Conservation (phyloP, 2,888 invertebrate species). For the Fragum whitleyi region DNA sequence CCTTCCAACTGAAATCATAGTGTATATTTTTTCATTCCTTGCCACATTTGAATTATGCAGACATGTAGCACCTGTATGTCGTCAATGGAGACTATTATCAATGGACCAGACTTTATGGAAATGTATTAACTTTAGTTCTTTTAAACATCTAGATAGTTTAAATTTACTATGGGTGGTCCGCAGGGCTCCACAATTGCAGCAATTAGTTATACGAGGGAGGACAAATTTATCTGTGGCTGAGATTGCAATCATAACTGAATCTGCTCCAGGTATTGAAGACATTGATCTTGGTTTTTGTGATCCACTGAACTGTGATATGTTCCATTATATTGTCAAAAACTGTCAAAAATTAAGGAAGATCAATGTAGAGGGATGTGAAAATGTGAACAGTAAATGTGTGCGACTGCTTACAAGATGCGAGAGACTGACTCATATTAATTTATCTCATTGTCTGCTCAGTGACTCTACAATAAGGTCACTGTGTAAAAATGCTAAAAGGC, state of each 20-base stretch:
- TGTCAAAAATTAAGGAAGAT: conserved; percentile 65
- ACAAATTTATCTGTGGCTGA: conserved; percentile 64
- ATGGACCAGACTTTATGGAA: conserved; percentile 72
- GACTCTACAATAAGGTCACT: conserved; percentile 66
- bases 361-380: conserved; percentile 75
- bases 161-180: conserved; percentile 64
- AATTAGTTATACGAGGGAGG: conserved; percentile 64
- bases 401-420: conserved; percentile 50
- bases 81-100: conserved; percentile 67
- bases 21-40: conserved; percentile 73
- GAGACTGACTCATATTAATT: conserved; percentile 66
- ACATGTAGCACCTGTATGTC: conserved; percentile 67
- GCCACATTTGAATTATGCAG: conserved; percentile 65
- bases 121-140: conserved; percentile 60
- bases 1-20: conserved; percentile 71
- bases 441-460: conserved; percentile 72
- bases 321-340: conserved; percentile 63
- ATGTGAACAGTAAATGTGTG: conserved; percentile 61
- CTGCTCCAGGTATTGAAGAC: conserved; percentile 63
- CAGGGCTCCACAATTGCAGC: conserved; percentile 60
- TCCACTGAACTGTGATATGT: conserved; percentile 59
- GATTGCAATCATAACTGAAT: conserved; percentile 67
- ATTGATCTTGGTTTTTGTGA: conserved; percentile 75
- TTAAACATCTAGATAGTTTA: conserved; percentile 51
- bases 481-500: conserved; percentile 53